These are phyloP conservation scores for Xyrauchen texanus DNA, from an alignment of 2,113 vertebrate genomes.

Conservation along the genomic window DNA sequence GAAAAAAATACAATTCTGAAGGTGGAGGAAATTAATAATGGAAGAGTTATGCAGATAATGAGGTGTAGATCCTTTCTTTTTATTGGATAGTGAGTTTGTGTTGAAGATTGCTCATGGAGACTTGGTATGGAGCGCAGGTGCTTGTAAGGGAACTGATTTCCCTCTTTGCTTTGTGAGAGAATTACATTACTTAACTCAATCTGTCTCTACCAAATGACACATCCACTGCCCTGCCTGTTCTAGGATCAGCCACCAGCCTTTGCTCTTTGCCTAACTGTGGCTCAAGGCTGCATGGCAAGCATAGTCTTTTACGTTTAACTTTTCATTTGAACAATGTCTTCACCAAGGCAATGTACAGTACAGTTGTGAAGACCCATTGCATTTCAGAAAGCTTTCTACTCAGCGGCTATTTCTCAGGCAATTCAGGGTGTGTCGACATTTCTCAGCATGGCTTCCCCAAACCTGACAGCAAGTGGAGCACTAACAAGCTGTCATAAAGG, in stretches of 20 bases:
- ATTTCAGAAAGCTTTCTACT: constrained; percentile 10
- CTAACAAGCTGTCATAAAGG: constrained; percentile 18
- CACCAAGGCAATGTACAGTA: background rate
- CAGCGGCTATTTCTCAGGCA: background rate
- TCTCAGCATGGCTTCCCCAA: constrained; percentile 10
- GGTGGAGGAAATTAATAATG: background rate
- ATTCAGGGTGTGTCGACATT: constrained; percentile 11
- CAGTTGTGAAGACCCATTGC: background rate
- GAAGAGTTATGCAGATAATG: constrained; percentile 12
- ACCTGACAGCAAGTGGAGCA: constrained; percentile 7
- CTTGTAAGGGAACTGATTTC: constrained; percentile 39
- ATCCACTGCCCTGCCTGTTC: constrained; percentile 3
- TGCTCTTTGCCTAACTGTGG: background rate
- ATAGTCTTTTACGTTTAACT: background rate
- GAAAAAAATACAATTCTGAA: background rate
- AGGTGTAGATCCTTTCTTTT: constrained; percentile 18
- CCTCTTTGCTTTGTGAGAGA: constrained; percentile 22
- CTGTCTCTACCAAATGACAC: constrained; percentile 6
- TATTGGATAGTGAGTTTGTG: background rate
- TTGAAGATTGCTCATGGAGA: background rate
- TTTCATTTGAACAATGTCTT: constrained; percentile 1
- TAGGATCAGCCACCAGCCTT: background rate
- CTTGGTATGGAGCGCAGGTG: constrained; percentile 27
- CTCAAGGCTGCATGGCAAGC: background rate
- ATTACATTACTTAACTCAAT: constrained; percentile 44